phyloP scores from a whole-genome alignment of 2,888 invertebrate genomes.

The Eulithis testata region DNA sequence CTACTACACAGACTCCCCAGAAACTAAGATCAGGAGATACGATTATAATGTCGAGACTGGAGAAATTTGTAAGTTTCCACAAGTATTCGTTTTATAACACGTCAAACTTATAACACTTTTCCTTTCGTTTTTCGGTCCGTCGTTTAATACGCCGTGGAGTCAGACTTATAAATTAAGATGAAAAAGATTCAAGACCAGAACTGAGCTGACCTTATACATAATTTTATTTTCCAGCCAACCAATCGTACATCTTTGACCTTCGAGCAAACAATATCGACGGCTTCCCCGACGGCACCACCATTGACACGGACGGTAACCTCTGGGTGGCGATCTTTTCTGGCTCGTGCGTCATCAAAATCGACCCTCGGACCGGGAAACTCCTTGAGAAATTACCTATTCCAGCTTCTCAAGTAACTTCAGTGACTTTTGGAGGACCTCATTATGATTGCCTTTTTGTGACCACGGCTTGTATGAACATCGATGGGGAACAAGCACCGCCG shows the following conservation, averaged over 20 bases:
- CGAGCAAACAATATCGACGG: constrained; percentile 65
- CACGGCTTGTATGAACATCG: constrained; percentile 78
- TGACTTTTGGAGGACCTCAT: constrained; percentile 89
- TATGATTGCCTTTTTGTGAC: constrained; percentile 88
- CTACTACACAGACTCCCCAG: constrained; percentile 90
- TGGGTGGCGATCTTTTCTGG: constrained; percentile 90
- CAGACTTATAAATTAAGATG: too few species aligned
- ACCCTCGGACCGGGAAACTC: constrained; percentile 82
- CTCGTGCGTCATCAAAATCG: constrained; percentile 81
- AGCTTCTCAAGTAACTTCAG: constrained; percentile 88
- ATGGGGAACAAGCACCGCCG: constrained; percentile 69
- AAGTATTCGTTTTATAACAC: too few species aligned
- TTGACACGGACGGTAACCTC: constrained; percentile 89
- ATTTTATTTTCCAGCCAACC: constrained; percentile 81
- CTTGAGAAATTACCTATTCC: constrained; percentile 81
- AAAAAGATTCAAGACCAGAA: too few species aligned
- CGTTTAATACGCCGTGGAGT: too few species aligned
- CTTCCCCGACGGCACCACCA: constrained; percentile 89
- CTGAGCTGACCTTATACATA: background rate
- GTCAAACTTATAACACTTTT: too few species aligned
- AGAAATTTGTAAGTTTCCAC: constrained; percentile 81
- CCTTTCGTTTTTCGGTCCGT: too few species aligned
- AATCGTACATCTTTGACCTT: constrained; percentile 85
- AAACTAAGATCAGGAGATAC: constrained; percentile 87
- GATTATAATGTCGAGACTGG: constrained; percentile 89